Base-by-base conservation (phyloP, 2,888 invertebrate species). In the Dynastes tityus region DNA sequence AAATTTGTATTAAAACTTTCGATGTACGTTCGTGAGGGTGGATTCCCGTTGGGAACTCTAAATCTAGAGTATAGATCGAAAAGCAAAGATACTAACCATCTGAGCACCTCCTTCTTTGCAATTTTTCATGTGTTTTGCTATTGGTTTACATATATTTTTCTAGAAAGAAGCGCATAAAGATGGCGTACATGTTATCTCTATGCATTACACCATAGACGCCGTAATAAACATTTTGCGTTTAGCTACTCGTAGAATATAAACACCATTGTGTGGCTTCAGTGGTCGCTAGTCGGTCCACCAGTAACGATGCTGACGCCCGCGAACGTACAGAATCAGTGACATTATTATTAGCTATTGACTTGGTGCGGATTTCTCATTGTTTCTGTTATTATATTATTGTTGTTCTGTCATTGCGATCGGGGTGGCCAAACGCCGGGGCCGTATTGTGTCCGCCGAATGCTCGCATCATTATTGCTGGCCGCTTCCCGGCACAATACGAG, bases 281-380 rank as follows among this genome's bases (percentile, higher is more conserved):
- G 40, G 40, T 40, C 37, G 40, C 65, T 13, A 13, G 2, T 64
- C 53, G 53, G 16, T 16, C n/a, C n/a, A n/a, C 53, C 4, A 4
- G 11, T 27, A 13, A 40, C 37, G 45, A 16, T n/a, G 16, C 16
- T 1, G 32, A 32, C 32, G 32, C 5, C 32, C 32, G 32, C 32
- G 32, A 16, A 37, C n/a, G 81, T 76, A 77, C 80, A 80, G 78
- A 80, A 84, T 81, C 82, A 81, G 80, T 82, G 81, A 83, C 83
- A 81, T 83, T 83, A 82, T 84, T 84, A 85, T 84, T 84, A 84
- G 83, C 84, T 84, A 84, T 84, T 84, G 85, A 84, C 83, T 85
- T 83, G 80, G 84, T 80, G 81, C 79, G 83, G 82, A 84, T 83
- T 83, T 82, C 81, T 83, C 83, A 83, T 84, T 84, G 84, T 84